Conservation (phyloP, 2,113 vertebrate genomes). For the Chamaea fasciata region DNA sequence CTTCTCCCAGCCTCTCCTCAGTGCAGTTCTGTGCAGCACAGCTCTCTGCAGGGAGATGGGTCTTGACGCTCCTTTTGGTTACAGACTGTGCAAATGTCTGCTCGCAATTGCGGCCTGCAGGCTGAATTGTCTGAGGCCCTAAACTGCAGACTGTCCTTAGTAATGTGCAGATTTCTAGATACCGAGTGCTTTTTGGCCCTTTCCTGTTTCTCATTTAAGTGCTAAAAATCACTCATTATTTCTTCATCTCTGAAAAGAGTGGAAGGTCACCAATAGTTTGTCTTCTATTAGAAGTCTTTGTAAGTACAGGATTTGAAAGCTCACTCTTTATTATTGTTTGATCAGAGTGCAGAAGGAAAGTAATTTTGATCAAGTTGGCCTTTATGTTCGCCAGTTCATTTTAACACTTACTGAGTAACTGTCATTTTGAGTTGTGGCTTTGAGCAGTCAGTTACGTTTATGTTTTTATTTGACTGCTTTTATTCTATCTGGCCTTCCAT, state of each 20-base stretch:
- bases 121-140: neutral
- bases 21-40: fast-evolving
- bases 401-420: neutral
- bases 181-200: neutral
- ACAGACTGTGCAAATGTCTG: neutral
- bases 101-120: neutral
- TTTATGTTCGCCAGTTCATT: neutral
- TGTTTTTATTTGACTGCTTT: neutral
- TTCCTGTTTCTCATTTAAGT: neutral
- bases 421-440: neutral
- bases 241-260: neutral
- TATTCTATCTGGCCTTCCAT: neutral
- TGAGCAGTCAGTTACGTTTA: neutral
- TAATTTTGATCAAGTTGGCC: neutral
- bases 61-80: neutral
- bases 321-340: neutral
- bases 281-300: neutral
- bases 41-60: neutral
- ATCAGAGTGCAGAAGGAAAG: neutral
- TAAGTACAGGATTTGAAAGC: neutral
- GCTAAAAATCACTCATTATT: neutral
- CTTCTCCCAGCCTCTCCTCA: neutral
- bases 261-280: neutral
- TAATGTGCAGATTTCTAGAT: neutral
- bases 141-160: neutral